These are phyloP conservation scores for Cossypha heuglini DNA, from an alignment of 2,797 vertebrate species.

Conservation along the genomic window DNA sequence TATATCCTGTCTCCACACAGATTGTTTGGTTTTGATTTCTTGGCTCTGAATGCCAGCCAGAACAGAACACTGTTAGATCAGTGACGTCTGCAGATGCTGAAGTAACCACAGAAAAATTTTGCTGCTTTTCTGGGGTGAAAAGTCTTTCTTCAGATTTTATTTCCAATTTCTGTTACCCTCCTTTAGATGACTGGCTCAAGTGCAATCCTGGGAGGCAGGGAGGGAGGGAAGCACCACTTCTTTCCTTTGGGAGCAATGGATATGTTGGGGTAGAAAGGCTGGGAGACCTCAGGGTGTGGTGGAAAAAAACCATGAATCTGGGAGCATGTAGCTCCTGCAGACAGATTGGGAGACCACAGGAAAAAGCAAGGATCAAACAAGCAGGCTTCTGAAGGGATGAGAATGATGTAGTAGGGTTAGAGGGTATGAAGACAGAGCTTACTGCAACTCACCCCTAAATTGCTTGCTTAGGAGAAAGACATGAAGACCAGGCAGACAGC, in stretches of 20 bases:
- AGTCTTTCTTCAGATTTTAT: neutral
- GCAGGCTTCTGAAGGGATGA: neutral
- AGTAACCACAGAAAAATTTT: neutral
- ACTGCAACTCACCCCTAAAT: neutral
- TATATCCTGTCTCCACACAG: neutral
- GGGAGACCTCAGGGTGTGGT: neutral
- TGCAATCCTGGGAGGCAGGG: neutral
- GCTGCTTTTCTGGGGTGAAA: neutral
- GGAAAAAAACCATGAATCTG: neutral
- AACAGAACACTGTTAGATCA: neutral
- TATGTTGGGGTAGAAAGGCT: neutral
- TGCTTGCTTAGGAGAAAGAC: neutral
- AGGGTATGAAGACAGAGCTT: neutral
- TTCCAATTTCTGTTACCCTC: neutral
- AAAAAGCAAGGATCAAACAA: constrained; percentile 9
- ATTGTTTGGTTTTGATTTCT: neutral
- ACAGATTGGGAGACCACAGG: neutral
- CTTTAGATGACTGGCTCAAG: neutral
- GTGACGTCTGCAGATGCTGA: neutral
- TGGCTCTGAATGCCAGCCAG: neutral
- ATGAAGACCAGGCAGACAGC: neutral
- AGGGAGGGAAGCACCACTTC: neutral
- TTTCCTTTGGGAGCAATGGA: neutral
- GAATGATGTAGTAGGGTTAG: neutral
- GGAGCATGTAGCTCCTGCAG: neutral